Base-by-base conservation (phyloP, 2,113 vertebrate species). In the Macrotus californicus region DNA sequence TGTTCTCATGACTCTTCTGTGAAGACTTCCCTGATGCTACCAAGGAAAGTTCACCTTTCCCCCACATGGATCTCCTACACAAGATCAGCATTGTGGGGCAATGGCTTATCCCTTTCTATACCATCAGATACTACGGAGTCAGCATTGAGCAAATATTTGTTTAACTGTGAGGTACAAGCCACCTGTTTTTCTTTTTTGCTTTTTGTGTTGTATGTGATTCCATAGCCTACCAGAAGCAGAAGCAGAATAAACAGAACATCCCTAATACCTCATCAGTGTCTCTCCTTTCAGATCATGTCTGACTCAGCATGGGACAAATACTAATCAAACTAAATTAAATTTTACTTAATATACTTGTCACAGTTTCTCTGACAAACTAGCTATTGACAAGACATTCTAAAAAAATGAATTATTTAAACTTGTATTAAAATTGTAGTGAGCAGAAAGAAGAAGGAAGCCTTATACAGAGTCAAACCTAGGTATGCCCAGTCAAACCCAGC, bases 371-470 rank as follows among this genome's bases (percentile, higher is more conserved):
- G 52, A 83, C 52, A 91, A 89, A 91, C 24, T 12, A 76, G 46
- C 56, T 86, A 52, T 73, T 50, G 92, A 76, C 24, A 89, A 94
- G 34, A 18, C 39, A 80, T 34, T 46, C 48, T 76, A 75, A 93
- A 93, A 91, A 66, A 41, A 77, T 31, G 81, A 11, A 19, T 69
- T 93, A 52, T 69, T 95, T 73, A 69, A 79, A 79, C 6, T 15
- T 66, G 8, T 59, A 72, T 89, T 76, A 93, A 96, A 95, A 91
- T 70, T 76, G 15, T 39, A 95, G 22, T 29, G 12, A 88, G 29
- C 34, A 87, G 34, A 46, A 89, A 90, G 26, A 85, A 69, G 5
- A 39, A 7, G 85, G 46, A 31, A 70, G 43, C 15, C 31, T 67
- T 41, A 59, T 10, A 12, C 10, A 91, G 16, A 66, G 12, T 52